Evolutionary conservation across 2,797 vertebrate genomes (phyloP).

Genomic region (Microcaecilia unicolor): DNA sequence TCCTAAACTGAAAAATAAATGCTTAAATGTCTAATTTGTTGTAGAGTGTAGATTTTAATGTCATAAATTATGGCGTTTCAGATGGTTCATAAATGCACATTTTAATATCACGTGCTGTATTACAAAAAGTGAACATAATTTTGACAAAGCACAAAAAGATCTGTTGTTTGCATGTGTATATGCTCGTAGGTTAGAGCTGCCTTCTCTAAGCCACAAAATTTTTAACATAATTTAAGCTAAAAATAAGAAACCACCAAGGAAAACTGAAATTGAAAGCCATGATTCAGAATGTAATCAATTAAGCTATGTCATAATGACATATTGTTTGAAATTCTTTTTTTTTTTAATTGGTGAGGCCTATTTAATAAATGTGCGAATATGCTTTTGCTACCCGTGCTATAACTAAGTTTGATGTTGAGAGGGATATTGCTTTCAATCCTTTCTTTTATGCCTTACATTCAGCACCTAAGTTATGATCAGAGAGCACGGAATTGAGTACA

Average conservation of each 20-base stretch:
- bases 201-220: slow-evolving; percentile 34
- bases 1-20: slow-evolving; percentile 54
- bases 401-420: slow-evolving; percentile 18
- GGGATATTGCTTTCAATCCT: slow-evolving; percentile 25
- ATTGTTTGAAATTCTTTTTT: slow-evolving; percentile 12
- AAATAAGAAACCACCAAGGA: slow-evolving; percentile 27
- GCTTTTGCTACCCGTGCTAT: slow-evolving; percentile 22
- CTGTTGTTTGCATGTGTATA: slow-evolving; percentile 22
- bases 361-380: slow-evolving; percentile 11
- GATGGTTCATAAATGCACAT: slow-evolving; percentile 15
- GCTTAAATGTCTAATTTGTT: slow-evolving; percentile 52
- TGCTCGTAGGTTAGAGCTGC: slow-evolving; percentile 32
- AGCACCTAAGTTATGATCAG: slow-evolving; percentile 21
- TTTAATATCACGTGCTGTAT: slow-evolving; percentile 22
- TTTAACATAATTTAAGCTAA: slow-evolving; percentile 33
- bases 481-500: slow-evolving; percentile 34
- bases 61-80: slow-evolving; percentile 39
- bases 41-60: slow-evolving; percentile 47
- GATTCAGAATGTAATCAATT: slow-evolving; percentile 28
- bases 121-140: slow-evolving; percentile 20
- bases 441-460: slow-evolving; percentile 9
- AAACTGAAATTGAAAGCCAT: slow-evolving; percentile 44
- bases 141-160: slow-evolving; percentile 16
- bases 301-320: slow-evolving; percentile 29
- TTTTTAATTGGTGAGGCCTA: slow-evolving; percentile 11